Percentiles rank a stretch among this genome's conserved stretches.
These are phyloP conservation scores for Myanophis thanlyinensis DNA, from an alignment of 2,113 vertebrate species.

Conservation along the genomic window DNA sequence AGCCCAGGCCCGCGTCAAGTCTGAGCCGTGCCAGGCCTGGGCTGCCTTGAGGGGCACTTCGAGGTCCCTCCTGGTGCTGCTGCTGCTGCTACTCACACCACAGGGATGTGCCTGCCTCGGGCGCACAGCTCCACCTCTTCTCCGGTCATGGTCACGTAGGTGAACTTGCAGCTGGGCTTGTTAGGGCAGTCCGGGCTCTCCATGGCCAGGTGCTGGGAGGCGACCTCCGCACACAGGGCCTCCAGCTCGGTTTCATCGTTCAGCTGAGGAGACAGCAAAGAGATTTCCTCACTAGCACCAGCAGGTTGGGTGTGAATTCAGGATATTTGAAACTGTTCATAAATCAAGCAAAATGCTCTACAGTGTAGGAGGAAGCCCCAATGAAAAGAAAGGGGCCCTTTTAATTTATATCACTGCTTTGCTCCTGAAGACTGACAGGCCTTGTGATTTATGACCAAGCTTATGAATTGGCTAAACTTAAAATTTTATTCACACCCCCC, in stretches of 20 bases:
- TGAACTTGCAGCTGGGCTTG: constrained; percentile 92
- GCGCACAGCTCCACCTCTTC: constrained; percentile 95
- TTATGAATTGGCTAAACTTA: neutral
- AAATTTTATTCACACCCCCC: neutral
- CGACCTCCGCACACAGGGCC: constrained; percentile 89
- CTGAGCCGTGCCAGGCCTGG: too few species aligned
- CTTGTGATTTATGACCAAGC: neutral
- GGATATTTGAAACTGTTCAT: neutral
- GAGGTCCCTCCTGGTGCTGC: neutral
- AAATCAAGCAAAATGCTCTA: neutral
- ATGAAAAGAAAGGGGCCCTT: neutral
- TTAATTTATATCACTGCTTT: neutral
- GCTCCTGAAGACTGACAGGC: neutral
- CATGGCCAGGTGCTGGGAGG: constrained; percentile 85
- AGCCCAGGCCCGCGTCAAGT: neutral
- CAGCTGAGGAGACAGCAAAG: constrained; percentile 69
- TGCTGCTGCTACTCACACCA: constrained; percentile 80
- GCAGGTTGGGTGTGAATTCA: neutral
- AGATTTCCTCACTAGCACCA: neutral
- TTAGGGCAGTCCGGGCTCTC: constrained; percentile 94
- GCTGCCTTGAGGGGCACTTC: neutral
- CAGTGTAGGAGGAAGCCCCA: neutral
- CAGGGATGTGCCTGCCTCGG: constrained; percentile 82
- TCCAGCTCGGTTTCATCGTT: constrained; percentile 89
- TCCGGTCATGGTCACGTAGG: constrained; percentile 88